Conservation (phyloP, 2,888 invertebrate species). For the Andricus curvator region DNA sequence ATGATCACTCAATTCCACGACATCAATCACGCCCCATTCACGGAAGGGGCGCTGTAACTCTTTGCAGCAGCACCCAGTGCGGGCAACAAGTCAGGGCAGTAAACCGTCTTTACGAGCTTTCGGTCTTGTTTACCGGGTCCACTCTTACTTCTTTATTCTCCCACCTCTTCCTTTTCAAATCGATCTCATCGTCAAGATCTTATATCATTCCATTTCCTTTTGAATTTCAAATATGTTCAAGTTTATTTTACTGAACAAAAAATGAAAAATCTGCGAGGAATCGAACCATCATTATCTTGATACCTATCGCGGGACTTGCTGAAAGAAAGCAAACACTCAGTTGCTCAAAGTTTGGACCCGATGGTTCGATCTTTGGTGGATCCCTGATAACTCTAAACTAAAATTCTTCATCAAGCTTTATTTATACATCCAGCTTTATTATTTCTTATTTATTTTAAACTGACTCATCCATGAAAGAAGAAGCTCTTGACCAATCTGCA, state of each 20-base stretch:
- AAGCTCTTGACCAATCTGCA: not conserved
- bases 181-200: not conserved
- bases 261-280: no score
- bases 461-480: not conserved
- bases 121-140: conserved; percentile 47
- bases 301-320: no score
- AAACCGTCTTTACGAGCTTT: conserved; percentile 52
- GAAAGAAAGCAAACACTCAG: no score
- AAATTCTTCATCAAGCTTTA: no score
- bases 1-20: conserved; percentile 73
- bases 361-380: no score
- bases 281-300: no score
- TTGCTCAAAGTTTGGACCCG: no score
- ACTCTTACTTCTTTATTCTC: conserved; percentile 18
- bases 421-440: no score
- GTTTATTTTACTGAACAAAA: no score
- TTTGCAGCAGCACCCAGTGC: conserved; percentile 42
- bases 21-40: conserved; percentile 71
- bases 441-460: not conserved
- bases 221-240: no score
- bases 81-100: conserved; percentile 49
- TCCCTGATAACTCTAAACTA: no score
- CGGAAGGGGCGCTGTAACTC: conserved; percentile 45
- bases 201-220: not conserved
- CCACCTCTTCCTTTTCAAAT: conserved; percentile 14